Conservation (phyloP, 2,113 vertebrate genomes). For the Cheirogaleus medius region DNA sequence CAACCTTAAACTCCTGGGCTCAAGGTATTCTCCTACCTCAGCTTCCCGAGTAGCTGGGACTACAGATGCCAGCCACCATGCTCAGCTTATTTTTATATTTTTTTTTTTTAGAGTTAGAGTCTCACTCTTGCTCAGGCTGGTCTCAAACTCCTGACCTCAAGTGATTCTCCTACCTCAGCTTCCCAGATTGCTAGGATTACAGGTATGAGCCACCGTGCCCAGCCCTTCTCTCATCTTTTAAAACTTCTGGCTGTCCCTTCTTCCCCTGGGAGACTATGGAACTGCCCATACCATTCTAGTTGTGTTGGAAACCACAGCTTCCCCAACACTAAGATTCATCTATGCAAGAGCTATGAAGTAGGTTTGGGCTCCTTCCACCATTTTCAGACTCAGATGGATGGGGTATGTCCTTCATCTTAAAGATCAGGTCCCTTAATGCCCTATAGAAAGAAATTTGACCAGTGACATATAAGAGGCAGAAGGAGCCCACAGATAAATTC, state of each 20-base stretch:
- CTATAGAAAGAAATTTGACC: neutral
- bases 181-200: too few species aligned
- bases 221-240: neutral
- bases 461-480: neutral
- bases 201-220: too few species aligned
- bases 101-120: too few species aligned
- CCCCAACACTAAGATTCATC: neutral
- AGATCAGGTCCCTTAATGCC: neutral
- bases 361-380: neutral
- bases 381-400: neutral
- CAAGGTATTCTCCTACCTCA: too few species aligned
- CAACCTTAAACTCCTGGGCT: too few species aligned
- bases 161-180: too few species aligned
- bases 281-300: neutral
- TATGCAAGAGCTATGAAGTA: neutral
- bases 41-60: too few species aligned
- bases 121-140: too few species aligned
- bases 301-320: neutral
- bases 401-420: neutral
- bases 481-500: neutral
- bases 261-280: neutral
- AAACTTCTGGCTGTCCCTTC: neutral
- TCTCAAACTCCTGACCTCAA: too few species aligned
- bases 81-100: too few species aligned
- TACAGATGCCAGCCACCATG: too few species aligned